Base-by-base conservation (phyloP, 2,888 invertebrate species). In the Heliconius ethilla region DNA sequence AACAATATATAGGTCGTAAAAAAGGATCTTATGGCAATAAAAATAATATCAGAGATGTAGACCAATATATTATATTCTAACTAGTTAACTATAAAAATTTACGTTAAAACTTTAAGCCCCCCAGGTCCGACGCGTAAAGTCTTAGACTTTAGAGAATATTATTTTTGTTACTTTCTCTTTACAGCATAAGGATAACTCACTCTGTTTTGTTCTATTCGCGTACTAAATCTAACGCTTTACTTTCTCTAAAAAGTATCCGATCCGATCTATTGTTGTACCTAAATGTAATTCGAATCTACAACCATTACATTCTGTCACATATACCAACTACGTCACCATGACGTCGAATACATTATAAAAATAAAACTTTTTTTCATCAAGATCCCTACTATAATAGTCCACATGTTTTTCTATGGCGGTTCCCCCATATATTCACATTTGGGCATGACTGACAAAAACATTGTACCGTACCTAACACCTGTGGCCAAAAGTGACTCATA, bases 401-500 rank as follows among this genome's bases (percentile, higher is more conserved):
- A 59, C 10, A 72, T 37, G 37, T 59, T 45, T 66, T 72, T 75
- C 65, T 74, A 65, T 67, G 59, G 62, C 75, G 70, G 59, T 74
- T 72, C 78, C 81, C 81, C 77, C 73, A 79, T 74, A 37, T 59
- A 72, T 59, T 72, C 59, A 66, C 77, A 74, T 74, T 51, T 76
- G 76, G 70, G 74, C 75, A 66, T 79, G 78, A 78, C 78, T 77
- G 81, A 81, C 78, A 76, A 78, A 79, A 81, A 82, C 82, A 83
- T 82, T 81, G 82, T 83, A 84, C 75, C 79, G 78, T 82, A 27
- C 63, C 63, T 63, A 82, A 84, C 87, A 87, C 86, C 87, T 87
- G 87, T 82, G 80, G 66, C 80, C 33, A 75, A 81, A 80, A 84
- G 81, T 87, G 87, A 87, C 72, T 87, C 87, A 87, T 84, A 83